These are phyloP conservation scores for Bostrychus sinensis DNA, from an alignment of 2,113 vertebrate species.

Conservation along the genomic window DNA sequence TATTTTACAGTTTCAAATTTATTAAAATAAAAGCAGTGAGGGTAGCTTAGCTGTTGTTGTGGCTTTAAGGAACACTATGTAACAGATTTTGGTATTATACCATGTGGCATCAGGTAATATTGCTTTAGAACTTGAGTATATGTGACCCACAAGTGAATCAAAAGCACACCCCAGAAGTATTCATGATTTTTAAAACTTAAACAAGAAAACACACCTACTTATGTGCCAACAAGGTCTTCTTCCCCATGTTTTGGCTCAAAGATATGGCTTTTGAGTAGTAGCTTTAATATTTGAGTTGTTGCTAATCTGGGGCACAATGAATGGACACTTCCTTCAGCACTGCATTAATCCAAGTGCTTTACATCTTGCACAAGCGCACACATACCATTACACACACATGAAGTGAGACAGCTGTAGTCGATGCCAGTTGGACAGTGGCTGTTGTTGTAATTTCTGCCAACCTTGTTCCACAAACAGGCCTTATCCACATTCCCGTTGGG, in stretches of 20 bases:
- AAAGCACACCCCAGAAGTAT: no score
- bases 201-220: no score
- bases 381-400: slow-evolving; percentile 50
- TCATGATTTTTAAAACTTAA: no score
- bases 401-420: slow-evolving; percentile 23
- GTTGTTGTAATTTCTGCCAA: slow-evolving; percentile 72
- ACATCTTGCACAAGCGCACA: slow-evolving; percentile 21
- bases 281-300: background rate
- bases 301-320: slow-evolving; percentile 7
- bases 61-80: no score
- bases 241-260: background rate
- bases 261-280: background rate
- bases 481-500: slow-evolving; percentile 64
- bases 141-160: no score
- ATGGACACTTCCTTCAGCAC: background rate
- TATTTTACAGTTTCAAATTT: no score
- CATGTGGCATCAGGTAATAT: no score
- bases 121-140: no score
- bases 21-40: no score
- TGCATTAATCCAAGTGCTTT: slow-evolving; percentile 25
- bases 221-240: no score
- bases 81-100: no score
- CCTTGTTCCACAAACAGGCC: slow-evolving; percentile 70
- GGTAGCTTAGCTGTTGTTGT: no score
- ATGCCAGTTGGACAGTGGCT: slow-evolving; percentile 65